Base-by-base conservation (phyloP, 1,140 invertebrate species). In the Harlomillsia oculata region DNA sequence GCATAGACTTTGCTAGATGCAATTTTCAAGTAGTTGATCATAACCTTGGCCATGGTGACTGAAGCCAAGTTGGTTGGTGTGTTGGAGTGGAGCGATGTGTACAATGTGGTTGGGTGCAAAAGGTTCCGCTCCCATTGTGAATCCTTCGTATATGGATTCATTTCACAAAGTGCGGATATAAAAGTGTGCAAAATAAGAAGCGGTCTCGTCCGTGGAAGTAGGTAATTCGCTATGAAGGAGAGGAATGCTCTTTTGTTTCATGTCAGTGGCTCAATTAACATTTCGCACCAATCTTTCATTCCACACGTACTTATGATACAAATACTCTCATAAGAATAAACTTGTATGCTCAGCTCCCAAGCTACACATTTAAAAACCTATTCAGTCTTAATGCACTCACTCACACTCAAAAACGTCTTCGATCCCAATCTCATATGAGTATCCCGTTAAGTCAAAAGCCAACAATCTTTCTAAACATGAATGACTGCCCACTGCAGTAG, bases 121-220 rank as follows among this genome's bases (percentile, higher is more conserved):
- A 59, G 56, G 56, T 59, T 59, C 56, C 56, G 56, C 56, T 59
- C 56, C 44, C 56, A 59, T 59, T 59, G 26, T 32, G 16, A 18
- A 32, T 20, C 45, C 45, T 48, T 18, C 29, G 29, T 21, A 18
- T 30, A 41, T 20, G 6, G 8, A 16, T 30, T 41, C 2, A 32
- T 32, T 30, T 48, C 28, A 48, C 28, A 30, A 8, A 34, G 18
- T 16, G 34, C 29, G n/a, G 3, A 4, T 30, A 44, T 26, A 44
- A 16, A 4, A 36, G 23, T 8, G 34, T 39, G 6, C n/a, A 5
- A 9, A 44, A 23, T 30, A 34, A 44, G 44, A 45, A 45, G 20
- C 16, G 20, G 20, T 32, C 52, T 44, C 40, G 39, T 46, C 2
- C 28, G 8, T 1, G 23, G 34, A 9, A 32, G 16, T 41, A 13